Evolutionary conservation across 2,113 vertebrate genomes (phyloP), one percentile per base, ranked within the genome.

Genomic region (Anser cygnoides): DNA sequence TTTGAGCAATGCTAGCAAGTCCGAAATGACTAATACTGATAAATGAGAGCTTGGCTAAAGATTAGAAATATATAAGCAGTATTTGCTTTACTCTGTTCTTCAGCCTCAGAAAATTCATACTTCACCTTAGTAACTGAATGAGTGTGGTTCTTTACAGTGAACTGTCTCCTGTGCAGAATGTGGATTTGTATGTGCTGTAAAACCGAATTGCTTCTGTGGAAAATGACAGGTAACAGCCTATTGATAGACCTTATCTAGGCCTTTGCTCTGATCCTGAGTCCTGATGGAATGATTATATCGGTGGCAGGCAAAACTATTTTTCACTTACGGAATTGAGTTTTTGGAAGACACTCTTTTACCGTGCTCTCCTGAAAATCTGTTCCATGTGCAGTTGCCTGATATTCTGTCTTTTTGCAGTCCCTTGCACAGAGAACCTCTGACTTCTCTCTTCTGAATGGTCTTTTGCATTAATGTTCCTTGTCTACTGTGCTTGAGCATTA

Each of bases 301-400:
- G n/a, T 35, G 4, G n/a, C 55, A 91, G 55, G 57, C 74, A 67
- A 91, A 84, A 78, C 7, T 59, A 50, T 3, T 81, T 76, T 20
- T 81, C 28, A 11, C 10, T 90, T 68, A 29, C 2, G 28, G 77
- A 87, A 91, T 11, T 3, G 8, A 75, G n/a, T 78, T 82, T 87
- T 87, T 87, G 57, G 78, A 87, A 89, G 43, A 67, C 44, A 7
- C 28, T 46, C 70, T 94, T 94, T 74, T 66, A 50, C 31, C 59
- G 13, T 80, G 73, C 74, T 92, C 50, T 72, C 22, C 10, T 54
- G 65, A 82, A 94, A 96, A 92, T 89, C 25, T 72, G 13, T 74
- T 84, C 87, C 81, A 84, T 74, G 41, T 91, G 77, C 41, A 90
- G 59, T 96, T 93, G 58, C 85, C 74, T 52, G 81, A 55, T 55